Percentiles rank a stretch among this genome's conserved stretches.
These are phyloP conservation scores for Orchestia grillus DNA, from an alignment of 1,140 invertebrate species.

Conservation along the genomic window DNA sequence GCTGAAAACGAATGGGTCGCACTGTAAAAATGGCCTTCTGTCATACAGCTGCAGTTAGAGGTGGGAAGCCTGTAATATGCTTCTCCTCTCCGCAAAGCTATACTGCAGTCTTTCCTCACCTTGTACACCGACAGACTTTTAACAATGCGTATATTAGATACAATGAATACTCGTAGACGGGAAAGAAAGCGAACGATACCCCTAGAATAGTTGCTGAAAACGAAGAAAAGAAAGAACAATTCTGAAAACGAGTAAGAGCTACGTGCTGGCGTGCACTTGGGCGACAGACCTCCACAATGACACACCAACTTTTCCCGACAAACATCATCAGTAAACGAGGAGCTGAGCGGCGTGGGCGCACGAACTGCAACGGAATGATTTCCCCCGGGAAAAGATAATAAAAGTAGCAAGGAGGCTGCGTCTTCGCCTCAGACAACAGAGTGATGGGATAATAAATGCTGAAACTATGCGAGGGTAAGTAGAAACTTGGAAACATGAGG, in stretches of 20 bases:
- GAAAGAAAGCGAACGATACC: neutral
- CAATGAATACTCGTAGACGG: neutral
- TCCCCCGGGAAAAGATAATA: neutral
- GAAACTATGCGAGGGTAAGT: no score
- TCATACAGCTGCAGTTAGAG: no score
- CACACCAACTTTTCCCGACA: neutral
- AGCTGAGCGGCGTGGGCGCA: neutral
- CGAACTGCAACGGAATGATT: neutral
- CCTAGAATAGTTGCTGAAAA: neutral
- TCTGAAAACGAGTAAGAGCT: neutral
- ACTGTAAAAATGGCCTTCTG: no score
- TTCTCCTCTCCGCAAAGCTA: no score
- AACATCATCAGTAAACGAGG: constrained; percentile 41
- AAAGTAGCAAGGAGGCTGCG: neutral
- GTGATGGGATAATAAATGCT: neutral
- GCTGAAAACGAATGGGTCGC: neutral
- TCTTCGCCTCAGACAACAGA: neutral
- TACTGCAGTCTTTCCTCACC: no score
- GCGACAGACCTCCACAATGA: neutral
- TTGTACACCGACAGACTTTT: neutral
- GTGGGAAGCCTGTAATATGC: no score
- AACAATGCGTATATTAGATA: neutral
- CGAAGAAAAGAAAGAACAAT: neutral
- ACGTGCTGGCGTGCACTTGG: neutral
- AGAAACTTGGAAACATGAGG: no score